Evolutionary conservation across 2,113 vertebrate species (phyloP).

Genomic region (Cottus gobio): DNA sequence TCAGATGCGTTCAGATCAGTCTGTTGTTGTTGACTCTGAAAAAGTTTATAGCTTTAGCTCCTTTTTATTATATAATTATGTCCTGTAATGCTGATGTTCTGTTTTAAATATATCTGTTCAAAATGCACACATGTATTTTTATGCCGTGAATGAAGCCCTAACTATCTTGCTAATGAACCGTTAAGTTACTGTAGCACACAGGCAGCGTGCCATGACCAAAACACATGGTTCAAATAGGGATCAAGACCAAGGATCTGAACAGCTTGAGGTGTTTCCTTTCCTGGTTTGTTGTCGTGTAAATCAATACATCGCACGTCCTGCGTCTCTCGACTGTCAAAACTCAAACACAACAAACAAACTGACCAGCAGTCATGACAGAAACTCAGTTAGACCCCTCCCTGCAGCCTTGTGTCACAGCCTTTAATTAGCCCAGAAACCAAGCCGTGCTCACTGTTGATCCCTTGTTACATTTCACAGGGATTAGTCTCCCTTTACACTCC

Average conservation of each 20-base stretch:
- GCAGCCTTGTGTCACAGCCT: slow-evolving; percentile 49
- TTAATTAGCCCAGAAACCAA: slow-evolving; percentile 63
- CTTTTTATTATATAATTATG: neutral
- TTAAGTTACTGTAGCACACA: neutral
- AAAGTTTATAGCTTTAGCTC: neutral
- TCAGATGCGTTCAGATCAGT: neutral
- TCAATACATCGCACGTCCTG: neutral
- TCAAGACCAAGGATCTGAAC: slow-evolving; percentile 29
- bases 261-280: slow-evolving; percentile 3
- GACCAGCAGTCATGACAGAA: slow-evolving; percentile 2
- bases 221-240: neutral
- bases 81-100: neutral
- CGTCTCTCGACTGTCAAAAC: neutral
- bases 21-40: neutral
- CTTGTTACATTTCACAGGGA: slow-evolving; percentile 67
- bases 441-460: slow-evolving; percentile 44
- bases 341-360: slow-evolving; percentile 3
- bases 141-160: neutral
- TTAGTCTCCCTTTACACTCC: slow-evolving; percentile 43
- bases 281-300: slow-evolving; percentile 26
- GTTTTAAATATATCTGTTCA: neutral
- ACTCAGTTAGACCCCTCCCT: neutral
- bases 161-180: neutral
- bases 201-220: neutral
- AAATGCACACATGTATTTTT: neutral